Conservation (phyloP, 2,113 vertebrate genomes). For the Archilochus colubris region DNA sequence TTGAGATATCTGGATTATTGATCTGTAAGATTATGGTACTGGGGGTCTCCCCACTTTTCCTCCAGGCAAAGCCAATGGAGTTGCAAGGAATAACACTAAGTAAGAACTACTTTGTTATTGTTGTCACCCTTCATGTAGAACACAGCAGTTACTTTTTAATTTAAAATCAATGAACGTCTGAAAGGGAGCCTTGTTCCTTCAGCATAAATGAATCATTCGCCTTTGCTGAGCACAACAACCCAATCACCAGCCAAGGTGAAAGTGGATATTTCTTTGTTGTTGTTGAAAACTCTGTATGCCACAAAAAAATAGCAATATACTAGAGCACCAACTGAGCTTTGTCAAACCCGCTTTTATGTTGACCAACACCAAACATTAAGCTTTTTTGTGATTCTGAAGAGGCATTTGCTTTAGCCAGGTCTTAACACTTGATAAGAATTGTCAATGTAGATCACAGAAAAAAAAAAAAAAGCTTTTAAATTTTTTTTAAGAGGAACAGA, state of each 20-base stretch:
- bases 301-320: conserved; percentile 6
- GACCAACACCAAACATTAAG: neutral
- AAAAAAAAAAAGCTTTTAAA: neutral
- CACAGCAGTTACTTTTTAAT: conserved; percentile 81
- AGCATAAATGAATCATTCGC: conserved; percentile 74
- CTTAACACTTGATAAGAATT: neutral
- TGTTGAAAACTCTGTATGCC: neutral
- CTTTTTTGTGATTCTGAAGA: rapidly evolving
- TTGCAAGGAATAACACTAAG: conserved; percentile 72
- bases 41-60: conserved; percentile 30
- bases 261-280: neutral
- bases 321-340: neutral
- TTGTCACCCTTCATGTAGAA: conserved; percentile 79
- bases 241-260: conserved; percentile 66
- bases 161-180: conserved; percentile 79
- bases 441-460: neutral
- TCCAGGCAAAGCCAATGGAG: conserved; percentile 31
- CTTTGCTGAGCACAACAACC: conserved; percentile 66
- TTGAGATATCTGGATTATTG: conserved; percentile 78
- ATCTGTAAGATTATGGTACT: conserved; percentile 70
- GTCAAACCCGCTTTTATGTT: neutral
- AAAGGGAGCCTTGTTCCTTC: conserved; percentile 73
- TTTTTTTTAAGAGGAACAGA: neutral
- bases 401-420: neutral
- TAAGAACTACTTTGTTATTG: conserved; percentile 76